Evolutionary conservation across 2,797 vertebrate species (phyloP).

Genomic region (Gymnopithys bicolor): DNA sequence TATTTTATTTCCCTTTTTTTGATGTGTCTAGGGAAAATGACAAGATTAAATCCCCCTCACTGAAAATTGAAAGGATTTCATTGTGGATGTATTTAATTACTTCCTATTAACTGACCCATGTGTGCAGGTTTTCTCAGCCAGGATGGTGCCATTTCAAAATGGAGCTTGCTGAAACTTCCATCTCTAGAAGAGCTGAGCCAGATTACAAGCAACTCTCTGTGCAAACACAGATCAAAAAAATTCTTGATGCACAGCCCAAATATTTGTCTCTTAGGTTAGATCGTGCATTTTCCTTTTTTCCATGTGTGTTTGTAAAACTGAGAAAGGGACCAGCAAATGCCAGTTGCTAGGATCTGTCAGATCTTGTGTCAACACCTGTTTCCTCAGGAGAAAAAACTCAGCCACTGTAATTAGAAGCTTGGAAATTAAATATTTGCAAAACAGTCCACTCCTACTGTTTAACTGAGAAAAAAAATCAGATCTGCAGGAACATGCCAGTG

Average conservation of each 20-base stretch:
- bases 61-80: conserved; percentile 2
- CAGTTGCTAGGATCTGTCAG: conserved; percentile 66
- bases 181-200: not conserved
- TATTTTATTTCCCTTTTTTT: conserved; percentile 26
- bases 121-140: conserved; percentile 11
- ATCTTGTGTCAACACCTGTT: conserved; percentile 70
- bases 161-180: not conserved
- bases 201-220: not conserved
- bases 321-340: conserved; percentile 46
- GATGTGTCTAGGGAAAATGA: not conserved
- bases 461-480: conserved; percentile 19
- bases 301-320: not conserved
- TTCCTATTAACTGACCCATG: conserved; percentile 19
- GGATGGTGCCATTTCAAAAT: conserved; percentile 1
- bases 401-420: conserved; percentile 69
- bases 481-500: not conserved
- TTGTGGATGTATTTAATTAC: conserved; percentile 34
- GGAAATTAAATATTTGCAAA: conserved; percentile 72
- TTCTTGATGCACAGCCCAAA: conserved; percentile 8
- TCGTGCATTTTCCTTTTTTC: conserved; percentile 11
- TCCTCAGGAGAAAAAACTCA: conserved; percentile 58
- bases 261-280: conserved; percentile 22
- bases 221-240: conserved; percentile 21
- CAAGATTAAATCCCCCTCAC: conserved; percentile 8
- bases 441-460: conserved; percentile 63